These are phyloP conservation scores for Drosophila burlai DNA, from an alignment of 1,140 invertebrate species.

Conservation along the genomic window DNA sequence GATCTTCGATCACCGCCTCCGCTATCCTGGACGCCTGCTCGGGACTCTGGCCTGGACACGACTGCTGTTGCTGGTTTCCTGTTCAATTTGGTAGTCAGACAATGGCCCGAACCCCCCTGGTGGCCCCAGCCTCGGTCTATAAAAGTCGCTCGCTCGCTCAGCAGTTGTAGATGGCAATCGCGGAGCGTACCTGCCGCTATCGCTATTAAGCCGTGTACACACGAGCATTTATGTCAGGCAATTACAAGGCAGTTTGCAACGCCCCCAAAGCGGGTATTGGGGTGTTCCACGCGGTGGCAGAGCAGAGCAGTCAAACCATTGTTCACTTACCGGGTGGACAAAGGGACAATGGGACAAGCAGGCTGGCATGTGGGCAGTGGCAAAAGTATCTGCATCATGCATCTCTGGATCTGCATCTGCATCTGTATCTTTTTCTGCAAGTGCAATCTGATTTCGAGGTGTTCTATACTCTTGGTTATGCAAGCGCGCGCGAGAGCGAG, in stretches of 20 bases:
- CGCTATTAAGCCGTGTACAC: constrained; percentile 55
- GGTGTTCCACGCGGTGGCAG: background rate
- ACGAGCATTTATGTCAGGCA: constrained; percentile 62
- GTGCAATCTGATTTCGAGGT: constrained; percentile 3
- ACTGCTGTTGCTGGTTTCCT: constrained; percentile 39
- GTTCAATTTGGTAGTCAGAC: constrained; percentile 47
- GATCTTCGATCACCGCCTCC: constrained; percentile 22
- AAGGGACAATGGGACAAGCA: background rate
- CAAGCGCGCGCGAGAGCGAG: constrained; percentile 29
- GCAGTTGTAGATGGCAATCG: constrained; percentile 52
- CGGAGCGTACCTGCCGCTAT: constrained; percentile 37
- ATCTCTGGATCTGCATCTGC: constrained; percentile 12
- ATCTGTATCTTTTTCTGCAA: constrained; percentile 35
- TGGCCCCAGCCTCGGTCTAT: background rate
- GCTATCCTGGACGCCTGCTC: background rate
- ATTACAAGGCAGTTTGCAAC: constrained; percentile 59
- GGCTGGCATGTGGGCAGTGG: background rate
- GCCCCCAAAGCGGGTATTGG: constrained; percentile 30
- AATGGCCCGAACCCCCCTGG: constrained; percentile 7
- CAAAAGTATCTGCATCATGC: constrained; percentile 19
- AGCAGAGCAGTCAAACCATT: constrained; percentile 40
- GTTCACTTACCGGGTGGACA: constrained; percentile 59
- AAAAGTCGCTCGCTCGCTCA: constrained; percentile 3
- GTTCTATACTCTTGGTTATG: constrained; percentile 35
- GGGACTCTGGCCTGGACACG: background rate